phyloP scores from a whole-genome alignment of 2,797 vertebrate genomes.

The Austrolebias charrua region DNA sequence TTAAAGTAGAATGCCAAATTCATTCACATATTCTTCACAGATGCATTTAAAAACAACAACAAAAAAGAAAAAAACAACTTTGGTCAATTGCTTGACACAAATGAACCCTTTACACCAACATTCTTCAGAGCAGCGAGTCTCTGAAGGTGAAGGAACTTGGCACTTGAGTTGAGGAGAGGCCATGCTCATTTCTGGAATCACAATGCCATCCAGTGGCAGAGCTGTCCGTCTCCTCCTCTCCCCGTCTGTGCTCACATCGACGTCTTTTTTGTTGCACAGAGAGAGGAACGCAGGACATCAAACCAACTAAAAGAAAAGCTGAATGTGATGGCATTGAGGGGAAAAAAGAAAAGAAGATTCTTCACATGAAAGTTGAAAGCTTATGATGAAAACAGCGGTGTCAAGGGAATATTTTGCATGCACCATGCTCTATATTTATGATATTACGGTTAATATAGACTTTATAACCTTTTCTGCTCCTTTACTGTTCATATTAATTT shows the following conservation, averaged over 20 bases:
- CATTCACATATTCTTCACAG: conserved; percentile 41
- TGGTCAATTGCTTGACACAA: conserved; percentile 48
- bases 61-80: conserved; percentile 36
- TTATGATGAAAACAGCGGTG: no score
- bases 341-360: background rate
- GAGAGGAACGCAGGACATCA: background rate
- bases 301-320: background rate
- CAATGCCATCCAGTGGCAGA: conserved; percentile 73
- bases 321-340: background rate
- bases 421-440: no score
- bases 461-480: no score
- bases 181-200: conserved; percentile 49
- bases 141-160: conserved; percentile 53
- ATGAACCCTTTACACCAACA: conserved; percentile 46
- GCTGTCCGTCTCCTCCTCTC: conserved; percentile 7
- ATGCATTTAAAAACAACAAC: no score
- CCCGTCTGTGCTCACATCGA: background rate
- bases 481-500: no score
- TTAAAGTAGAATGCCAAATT: conserved; percentile 53
- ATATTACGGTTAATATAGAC: no score
- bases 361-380: no score
- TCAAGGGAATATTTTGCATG: no score
- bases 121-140: conserved; percentile 40
- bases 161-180: conserved; percentile 2
- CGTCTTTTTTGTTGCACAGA: background rate